phyloP scores from a whole-genome alignment of 2,797 vertebrate species.

The Sebastolobus altivelis region DNA sequence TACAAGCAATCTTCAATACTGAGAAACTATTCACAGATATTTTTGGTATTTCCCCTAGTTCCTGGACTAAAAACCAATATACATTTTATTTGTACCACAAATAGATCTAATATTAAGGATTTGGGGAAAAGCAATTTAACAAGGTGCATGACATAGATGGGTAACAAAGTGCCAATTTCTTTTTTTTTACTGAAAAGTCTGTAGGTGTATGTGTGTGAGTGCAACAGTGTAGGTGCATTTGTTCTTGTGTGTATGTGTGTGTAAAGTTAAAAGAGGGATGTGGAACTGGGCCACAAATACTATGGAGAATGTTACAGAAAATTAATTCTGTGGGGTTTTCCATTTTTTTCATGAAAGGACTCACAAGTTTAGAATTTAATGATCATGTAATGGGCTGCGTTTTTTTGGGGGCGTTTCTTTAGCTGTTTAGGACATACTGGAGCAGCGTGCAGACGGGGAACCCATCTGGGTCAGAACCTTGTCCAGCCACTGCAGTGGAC shows the following conservation, averaged over 20 bases:
- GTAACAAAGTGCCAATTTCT: conserved; percentile 94
- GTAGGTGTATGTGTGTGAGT: conserved; percentile 63
- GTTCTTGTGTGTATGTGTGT: conserved; percentile 38
- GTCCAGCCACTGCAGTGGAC: conserved; percentile 98
- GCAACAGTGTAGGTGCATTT: conserved; percentile 45
- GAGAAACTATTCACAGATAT: conserved; percentile 82
- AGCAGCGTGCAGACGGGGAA: conserved; percentile 97
- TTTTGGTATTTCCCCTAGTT: conserved; percentile 83
- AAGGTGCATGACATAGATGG: conserved; percentile 96
- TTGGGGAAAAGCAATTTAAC: conserved; percentile 92
- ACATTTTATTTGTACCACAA: conserved; percentile 90
- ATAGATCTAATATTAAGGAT: conserved; percentile 90
- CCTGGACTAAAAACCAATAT: conserved; percentile 88
- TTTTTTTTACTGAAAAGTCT: conserved; percentile 84
- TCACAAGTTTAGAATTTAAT: conserved; percentile 72
- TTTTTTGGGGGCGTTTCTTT: conserved; percentile 57
- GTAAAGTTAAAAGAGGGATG: conserved; percentile 65
- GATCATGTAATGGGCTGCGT: conserved; percentile 73
- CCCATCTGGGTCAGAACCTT: conserved; percentile 99
- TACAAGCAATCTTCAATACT: conserved; percentile 80
- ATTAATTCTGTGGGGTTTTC: conserved; percentile 83
- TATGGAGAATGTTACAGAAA: conserved; percentile 86
- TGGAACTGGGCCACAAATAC: conserved; percentile 89
- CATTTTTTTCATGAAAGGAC: conserved; percentile 66
- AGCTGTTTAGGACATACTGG: conserved; percentile 96